Percentiles rank a stretch among this genome's conserved stretches.
These are phyloP conservation scores for Spatulosminthurus flaviceps DNA, from an alignment of 2,888 invertebrate species.

Conservation along the genomic window DNA sequence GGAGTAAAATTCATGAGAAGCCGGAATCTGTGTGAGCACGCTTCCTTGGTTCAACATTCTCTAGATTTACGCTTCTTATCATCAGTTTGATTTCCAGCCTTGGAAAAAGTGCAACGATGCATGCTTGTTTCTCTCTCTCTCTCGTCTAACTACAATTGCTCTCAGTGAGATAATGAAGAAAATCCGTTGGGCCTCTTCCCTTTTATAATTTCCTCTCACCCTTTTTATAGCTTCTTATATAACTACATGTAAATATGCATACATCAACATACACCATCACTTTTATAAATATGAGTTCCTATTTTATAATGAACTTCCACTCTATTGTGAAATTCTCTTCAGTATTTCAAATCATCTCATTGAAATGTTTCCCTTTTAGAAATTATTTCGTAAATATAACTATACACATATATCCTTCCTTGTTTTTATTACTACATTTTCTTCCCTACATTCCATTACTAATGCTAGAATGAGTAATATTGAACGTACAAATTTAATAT, in stretches of 20 bases:
- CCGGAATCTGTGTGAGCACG: conserved; percentile 18
- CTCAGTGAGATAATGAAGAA: not conserved
- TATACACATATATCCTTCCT: no score
- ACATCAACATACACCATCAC: not conserved
- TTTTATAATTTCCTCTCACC: not conserved
- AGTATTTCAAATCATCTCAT: not conserved
- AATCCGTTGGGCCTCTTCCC: not conserved
- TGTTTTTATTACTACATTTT: no score
- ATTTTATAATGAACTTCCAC: not conserved
- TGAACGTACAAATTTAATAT: no score
- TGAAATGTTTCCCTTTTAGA: not conserved
- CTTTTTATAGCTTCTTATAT: not conserved
- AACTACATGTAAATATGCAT: not conserved
- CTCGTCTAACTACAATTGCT: not conserved
- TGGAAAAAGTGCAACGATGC: conserved; percentile 7
- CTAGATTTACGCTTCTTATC: conserved; percentile 24
- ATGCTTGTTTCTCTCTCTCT: conserved; percentile 24
- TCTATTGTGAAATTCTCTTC: not conserved
- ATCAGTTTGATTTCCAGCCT: conserved; percentile 32
- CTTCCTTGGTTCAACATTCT: conserved; percentile 19
- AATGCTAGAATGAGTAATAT: no score
- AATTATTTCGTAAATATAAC: not conserved
- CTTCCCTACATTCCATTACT: no score
- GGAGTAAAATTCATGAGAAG: not conserved
- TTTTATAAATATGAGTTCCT: not conserved